Evolutionary conservation across 2,888 invertebrate species (phyloP).

Genomic region (Gnatocerus cornutus): DNA sequence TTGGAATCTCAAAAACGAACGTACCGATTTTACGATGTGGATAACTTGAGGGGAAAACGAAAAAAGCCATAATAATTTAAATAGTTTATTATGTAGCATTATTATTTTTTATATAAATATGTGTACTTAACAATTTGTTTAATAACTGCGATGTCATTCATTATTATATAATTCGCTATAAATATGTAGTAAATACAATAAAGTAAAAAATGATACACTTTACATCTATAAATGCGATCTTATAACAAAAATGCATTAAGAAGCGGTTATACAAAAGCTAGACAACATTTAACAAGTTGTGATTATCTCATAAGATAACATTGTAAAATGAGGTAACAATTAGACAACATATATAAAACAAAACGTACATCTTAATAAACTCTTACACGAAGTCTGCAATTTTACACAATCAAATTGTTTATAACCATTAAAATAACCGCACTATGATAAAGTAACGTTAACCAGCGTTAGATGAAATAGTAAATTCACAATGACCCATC

Average conservation of each 20-base stretch:
- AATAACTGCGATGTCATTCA: slow-evolving; percentile 62
- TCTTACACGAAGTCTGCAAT: slow-evolving; percentile 34
- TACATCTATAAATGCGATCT: slow-evolving; percentile 63
- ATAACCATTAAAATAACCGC: slow-evolving; percentile 23
- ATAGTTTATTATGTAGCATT: slow-evolving; percentile 50
- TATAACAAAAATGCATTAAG: slow-evolving; percentile 61
- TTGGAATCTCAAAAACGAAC: too few relatives aligned
- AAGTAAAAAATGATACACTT: slow-evolving; percentile 56
- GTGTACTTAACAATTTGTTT: slow-evolving; percentile 61
- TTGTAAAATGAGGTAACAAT: slow-evolving; percentile 52
- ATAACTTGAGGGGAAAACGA: too few relatives aligned
- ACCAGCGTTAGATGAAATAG: slow-evolving; percentile 15
- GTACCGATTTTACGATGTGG: too few relatives aligned
- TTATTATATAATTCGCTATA: slow-evolving; percentile 64
- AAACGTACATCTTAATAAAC: slow-evolving; percentile 37
- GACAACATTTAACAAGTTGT: slow-evolving; percentile 47
- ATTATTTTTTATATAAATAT: slow-evolving; percentile 56
- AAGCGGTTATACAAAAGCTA: slow-evolving; percentile 62
- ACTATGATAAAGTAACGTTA: slow-evolving; percentile 12
- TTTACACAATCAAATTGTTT: slow-evolving; percentile 41
- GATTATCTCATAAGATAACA: slow-evolving; percentile 47
- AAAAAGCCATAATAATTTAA: slow-evolving; percentile 30
- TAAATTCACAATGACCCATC: slow-evolving; percentile 13
- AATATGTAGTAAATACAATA: slow-evolving; percentile 51
- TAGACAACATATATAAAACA: slow-evolving; percentile 47